These are phyloP conservation scores for Syngnathus floridae DNA, from an alignment of 2,113 vertebrate genomes.

Conservation along the genomic window DNA sequence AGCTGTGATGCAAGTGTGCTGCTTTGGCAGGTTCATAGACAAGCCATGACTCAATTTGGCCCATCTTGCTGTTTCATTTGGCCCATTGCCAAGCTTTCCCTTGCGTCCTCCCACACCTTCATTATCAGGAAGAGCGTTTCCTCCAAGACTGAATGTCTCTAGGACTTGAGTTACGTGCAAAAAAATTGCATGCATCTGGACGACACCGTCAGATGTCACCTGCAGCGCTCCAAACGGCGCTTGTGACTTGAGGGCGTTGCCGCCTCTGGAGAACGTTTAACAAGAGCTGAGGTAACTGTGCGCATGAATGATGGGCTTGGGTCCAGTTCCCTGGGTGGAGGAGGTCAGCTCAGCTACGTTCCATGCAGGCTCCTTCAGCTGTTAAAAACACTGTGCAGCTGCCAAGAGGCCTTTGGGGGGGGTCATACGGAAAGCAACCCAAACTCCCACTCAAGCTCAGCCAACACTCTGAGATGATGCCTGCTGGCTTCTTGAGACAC, in stretches of 20 bases:
- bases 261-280: conserved; percentile 11
- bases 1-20: conserved; percentile 31
- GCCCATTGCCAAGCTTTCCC: conserved; percentile 19
- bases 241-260: neutral
- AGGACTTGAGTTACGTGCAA: conserved; percentile 21
- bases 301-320: conserved; percentile 34
- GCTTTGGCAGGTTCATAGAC: conserved; percentile 18
- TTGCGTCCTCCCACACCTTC: conserved; percentile 24
- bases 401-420: conserved; percentile 41
- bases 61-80: conserved; percentile 27
- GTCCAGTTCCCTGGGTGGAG: conserved; percentile 30
- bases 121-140: conserved; percentile 28
- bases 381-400: conserved; percentile 46
- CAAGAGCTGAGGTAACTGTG: conserved; percentile 16
- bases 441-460: neutral
- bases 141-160: conserved; percentile 14
- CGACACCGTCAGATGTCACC: conserved; percentile 5
- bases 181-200: conserved; percentile 27
- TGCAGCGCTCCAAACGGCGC: no score
- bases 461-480: neutral
- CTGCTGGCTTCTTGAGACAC: neutral
- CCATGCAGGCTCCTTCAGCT: conserved; percentile 37
- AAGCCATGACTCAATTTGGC: conserved; percentile 34
- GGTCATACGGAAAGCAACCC: neutral
- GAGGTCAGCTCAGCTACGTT: conserved; percentile 36